phyloP scores from a whole-genome alignment of 2,113 vertebrate genomes.

The Oxyruncus cristatus region DNA sequence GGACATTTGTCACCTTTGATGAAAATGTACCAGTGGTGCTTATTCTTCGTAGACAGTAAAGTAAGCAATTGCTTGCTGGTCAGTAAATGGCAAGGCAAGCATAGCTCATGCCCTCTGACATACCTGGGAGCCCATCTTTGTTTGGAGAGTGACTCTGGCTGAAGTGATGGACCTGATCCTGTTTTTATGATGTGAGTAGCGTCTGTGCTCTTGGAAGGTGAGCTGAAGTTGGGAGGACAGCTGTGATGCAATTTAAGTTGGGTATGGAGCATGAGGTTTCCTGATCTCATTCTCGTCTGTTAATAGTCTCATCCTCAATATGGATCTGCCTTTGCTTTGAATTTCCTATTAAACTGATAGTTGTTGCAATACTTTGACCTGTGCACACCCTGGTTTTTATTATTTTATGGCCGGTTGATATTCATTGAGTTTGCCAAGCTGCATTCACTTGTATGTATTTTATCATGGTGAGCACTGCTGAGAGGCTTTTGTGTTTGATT shows the following conservation, averaged over 20 bases:
- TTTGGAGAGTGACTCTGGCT: not conserved
- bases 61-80: not conserved
- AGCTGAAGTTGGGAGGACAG: not conserved
- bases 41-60: not conserved
- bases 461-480: not conserved
- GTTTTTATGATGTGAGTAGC: not conserved
- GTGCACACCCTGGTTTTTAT: not conserved
- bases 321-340: not conserved
- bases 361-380: slow-evolving; percentile 9
- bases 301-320: not conserved
- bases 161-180: not conserved
- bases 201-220: not conserved
- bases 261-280: not conserved
- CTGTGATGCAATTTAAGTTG: not conserved
- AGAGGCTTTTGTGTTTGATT: not conserved
- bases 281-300: not conserved
- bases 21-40: not conserved
- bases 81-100: not conserved
- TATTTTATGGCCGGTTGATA: not conserved
- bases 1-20: not conserved
- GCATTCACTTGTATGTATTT: not conserved
- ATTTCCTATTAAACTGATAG: not conserved
- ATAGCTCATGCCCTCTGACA: not conserved
- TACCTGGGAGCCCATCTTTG: not conserved
- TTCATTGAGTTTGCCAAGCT: not conserved